A percentile compares a stretch with the other conserved stretches of the same genome.
Conservation (phyloP, 2,888 invertebrate genomes). For the Pammene fasciana region DNA sequence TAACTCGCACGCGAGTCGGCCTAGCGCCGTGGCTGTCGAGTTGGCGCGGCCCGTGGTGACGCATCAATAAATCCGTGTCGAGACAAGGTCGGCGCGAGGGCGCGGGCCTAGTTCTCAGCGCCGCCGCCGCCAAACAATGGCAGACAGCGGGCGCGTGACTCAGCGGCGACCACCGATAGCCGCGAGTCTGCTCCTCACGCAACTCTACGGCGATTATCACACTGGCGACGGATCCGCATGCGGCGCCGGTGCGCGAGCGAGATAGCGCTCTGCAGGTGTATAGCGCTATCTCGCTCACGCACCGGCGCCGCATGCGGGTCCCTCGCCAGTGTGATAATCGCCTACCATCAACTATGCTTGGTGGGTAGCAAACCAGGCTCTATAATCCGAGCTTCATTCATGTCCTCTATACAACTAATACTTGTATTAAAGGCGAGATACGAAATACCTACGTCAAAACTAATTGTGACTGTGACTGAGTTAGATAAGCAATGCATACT, state of each 20-base stretch:
- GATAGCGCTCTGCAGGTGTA: too few species aligned
- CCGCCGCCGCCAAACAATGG: conserved; percentile 62
- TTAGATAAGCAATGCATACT: too few species aligned
- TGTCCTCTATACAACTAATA: too few species aligned
- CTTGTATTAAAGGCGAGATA: too few species aligned
- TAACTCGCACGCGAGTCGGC: conserved; percentile 54
- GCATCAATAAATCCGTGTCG: conserved; percentile 80
- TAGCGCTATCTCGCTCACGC: too few species aligned
- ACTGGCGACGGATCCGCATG: too few species aligned
- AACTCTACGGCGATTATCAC: too few species aligned
- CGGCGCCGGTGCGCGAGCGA: too few species aligned
- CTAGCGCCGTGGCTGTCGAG: conserved; percentile 44
- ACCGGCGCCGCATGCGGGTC: too few species aligned
- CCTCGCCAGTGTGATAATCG: too few species aligned
- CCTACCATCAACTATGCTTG: background rate
- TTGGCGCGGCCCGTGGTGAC: conserved; percentile 65
- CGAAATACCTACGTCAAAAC: too few species aligned
- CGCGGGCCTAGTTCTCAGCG: conserved; percentile 68
- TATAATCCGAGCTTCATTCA: background rate
- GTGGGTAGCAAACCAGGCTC: background rate
- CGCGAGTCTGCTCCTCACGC: background rate
- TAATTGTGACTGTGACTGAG: too few species aligned
- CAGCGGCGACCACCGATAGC: conserved; percentile 49
- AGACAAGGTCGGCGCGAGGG: conserved; percentile 80
- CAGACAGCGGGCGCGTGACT: conserved; percentile 69